These are phyloP conservation scores for Drosophila pachea DNA, from an alignment of 1,140 invertebrate species.

Conservation along the genomic window DNA sequence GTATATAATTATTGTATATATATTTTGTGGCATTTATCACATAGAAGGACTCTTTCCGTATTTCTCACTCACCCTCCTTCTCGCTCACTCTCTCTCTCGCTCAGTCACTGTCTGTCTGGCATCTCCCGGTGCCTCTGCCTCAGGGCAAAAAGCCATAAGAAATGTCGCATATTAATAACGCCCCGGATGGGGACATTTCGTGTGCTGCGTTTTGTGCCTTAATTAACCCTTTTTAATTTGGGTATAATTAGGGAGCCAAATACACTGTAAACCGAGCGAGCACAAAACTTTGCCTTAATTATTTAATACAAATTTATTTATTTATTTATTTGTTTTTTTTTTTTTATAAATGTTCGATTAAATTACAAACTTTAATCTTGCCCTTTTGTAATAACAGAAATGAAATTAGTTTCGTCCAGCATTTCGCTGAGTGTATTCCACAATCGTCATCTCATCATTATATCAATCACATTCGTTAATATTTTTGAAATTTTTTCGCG, in stretches of 20 bases:
- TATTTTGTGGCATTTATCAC: conserved; percentile 44
- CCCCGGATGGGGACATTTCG: conserved; percentile 48
- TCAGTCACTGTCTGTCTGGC: background rate
- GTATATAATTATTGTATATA: conserved; percentile 77
- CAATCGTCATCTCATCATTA: conserved; percentile 68
- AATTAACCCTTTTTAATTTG: conserved; percentile 79
- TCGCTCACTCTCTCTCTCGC: background rate
- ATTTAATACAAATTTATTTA: background rate
- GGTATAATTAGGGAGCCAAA: conserved; percentile 67
- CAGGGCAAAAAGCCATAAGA: conserved; percentile 75
- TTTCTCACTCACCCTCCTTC: too few relatives aligned
- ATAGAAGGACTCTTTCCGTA: conserved; percentile 21
- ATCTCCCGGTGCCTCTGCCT: conserved; percentile 3
- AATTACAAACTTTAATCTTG: too few relatives aligned
- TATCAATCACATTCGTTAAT: conserved; percentile 76
- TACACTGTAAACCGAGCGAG: conserved; percentile 40
- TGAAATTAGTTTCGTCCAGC: too few relatives aligned
- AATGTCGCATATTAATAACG: conserved; percentile 78
- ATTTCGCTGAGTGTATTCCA: conserved; percentile 39
- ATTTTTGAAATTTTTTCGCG: conserved; percentile 77
- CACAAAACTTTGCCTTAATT: background rate
- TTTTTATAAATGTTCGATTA: background rate
- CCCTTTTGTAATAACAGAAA: too few relatives aligned
- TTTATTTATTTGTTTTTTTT: background rate
- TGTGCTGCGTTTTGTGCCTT: conserved; percentile 71